Evolutionary conservation across 1,140 invertebrate species (phyloP).

Genomic region (Caenorhabditis inopinata): DNA sequence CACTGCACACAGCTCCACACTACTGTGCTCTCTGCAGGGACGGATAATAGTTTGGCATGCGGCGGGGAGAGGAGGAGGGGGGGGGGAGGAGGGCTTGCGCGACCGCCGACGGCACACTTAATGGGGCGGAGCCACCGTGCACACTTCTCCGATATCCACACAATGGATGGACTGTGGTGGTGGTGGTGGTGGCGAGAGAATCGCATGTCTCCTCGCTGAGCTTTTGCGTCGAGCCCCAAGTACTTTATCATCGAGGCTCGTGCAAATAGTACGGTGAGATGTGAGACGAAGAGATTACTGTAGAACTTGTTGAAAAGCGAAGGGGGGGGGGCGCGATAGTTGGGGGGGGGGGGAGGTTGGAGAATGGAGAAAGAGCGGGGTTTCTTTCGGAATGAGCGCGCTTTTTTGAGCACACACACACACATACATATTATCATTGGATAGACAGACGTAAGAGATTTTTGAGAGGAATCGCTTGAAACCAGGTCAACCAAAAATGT

Average conservation of each 20-base stretch:
- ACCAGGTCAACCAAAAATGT: too few relatives aligned
- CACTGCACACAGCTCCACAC: constrained; percentile 22
- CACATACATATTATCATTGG: constrained; percentile 1
- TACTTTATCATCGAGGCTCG: not conserved
- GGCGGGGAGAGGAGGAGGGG: too few relatives aligned
- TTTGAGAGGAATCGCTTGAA: not conserved
- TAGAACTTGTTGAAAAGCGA: not conserved
- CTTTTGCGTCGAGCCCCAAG: not conserved
- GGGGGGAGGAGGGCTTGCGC: too few relatives aligned
- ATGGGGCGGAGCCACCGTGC: not conserved
- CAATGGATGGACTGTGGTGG: not conserved
- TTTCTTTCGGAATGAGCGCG: not conserved
- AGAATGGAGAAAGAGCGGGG: not conserved
- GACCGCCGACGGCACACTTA: too few relatives aligned
- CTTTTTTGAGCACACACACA: not conserved
- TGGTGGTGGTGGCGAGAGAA: not conserved
- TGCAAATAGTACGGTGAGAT: not conserved
- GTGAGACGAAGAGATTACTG: constrained; percentile 2
- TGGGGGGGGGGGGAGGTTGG: not conserved
- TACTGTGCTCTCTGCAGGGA: not conserved
- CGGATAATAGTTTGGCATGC: constrained; percentile 27
- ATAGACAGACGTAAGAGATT: constrained; percentile 5
- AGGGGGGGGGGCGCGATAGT: not conserved
- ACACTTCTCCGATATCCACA: not conserved
- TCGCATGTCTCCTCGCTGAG: too few relatives aligned